Base-by-base conservation (phyloP, 2,113 vertebrate genomes). In the Corythoichthys haematopterus region DNA sequence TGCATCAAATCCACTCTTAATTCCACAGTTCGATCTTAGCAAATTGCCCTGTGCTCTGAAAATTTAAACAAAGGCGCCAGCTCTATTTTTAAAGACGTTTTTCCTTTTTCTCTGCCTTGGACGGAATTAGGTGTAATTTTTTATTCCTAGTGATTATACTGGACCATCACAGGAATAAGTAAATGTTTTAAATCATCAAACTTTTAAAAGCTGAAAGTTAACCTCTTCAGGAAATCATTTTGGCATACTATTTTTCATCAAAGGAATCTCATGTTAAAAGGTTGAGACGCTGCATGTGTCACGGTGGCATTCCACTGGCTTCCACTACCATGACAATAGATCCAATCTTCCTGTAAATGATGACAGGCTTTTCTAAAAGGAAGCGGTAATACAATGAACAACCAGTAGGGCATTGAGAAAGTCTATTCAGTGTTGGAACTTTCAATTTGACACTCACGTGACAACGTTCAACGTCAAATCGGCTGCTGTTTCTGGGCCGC, bases 1-100 rank as follows among this genome's bases (percentile, higher is more conserved):
- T 83, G 88, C 89, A 90, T 91, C 89, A 91, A 88, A 89, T 91
- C 88, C 88, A 81, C 90, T 82, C 83, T 28, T 87, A 88, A 89
- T 90, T 89, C 90, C 85, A 87, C 89, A 88, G 87, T 88, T 85
- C 86, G 79, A 73, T 75, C 77, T 84, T 88, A 66, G 88, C 84
- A 90, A 91, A 91, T 92, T 91, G 89, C 82, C 88, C 86, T 91
- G 89, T 80, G 87, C 91, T 87, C 86, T 88, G 79, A 86, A 28
- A 87, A 90, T 82, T 85, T 85, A 85, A 90, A 88, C 71, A 64
- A 84, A 85, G 87, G 80, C 78, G 82, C 83, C 79, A 87, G 90
- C 88, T 91, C 90, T 86, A 86, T 89, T 87, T 80, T 76, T 36
- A 57, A 37, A 80, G 81, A 86, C 84, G 88, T 89, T 81, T 69